phyloP scores from a whole-genome alignment of 35 echinoderm and acorn worm genomes.

The Stichopus chloronotus region DNA sequence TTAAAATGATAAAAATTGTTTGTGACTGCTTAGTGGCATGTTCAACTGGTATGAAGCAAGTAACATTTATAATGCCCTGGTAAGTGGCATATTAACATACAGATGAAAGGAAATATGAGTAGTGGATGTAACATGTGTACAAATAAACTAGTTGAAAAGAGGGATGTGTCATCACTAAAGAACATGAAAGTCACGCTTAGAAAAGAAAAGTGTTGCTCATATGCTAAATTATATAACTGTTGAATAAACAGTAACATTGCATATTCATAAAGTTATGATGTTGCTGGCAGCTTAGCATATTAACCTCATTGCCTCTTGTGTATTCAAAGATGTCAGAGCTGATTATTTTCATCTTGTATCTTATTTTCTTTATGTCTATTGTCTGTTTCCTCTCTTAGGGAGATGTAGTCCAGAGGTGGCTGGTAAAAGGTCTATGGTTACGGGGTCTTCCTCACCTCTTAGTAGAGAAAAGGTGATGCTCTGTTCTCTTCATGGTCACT shows the following conservation, averaged over 20 bases:
- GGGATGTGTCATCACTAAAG: no score
- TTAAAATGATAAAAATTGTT: no score
- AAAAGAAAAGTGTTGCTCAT: no score
- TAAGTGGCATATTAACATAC: no score
- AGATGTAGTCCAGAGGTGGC: slow-evolving; percentile 38
- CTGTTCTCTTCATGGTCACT: background rate
- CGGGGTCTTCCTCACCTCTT: slow-evolving; percentile 6
- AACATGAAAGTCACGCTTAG: no score
- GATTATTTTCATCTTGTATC: background rate
- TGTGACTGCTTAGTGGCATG: no score
- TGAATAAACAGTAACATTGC: background rate
- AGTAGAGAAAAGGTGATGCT: slow-evolving; percentile 4
- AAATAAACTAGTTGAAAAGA: no score
- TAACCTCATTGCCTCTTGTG: background rate
- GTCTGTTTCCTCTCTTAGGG: slow-evolving; percentile 9
- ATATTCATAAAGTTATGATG: background rate
- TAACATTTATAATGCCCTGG: no score
- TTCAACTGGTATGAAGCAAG: no score
- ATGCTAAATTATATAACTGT: no score
- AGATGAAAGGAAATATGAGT: no score
- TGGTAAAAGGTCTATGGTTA: slow-evolving; percentile 41
- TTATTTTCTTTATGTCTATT: background rate
- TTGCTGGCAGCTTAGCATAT: background rate
- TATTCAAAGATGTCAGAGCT: background rate
- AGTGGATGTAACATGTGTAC: no score